Evolutionary conservation across 2,113 vertebrate genomes (phyloP).

Genomic region (Speoplatyrhinus poulsoni): DNA sequence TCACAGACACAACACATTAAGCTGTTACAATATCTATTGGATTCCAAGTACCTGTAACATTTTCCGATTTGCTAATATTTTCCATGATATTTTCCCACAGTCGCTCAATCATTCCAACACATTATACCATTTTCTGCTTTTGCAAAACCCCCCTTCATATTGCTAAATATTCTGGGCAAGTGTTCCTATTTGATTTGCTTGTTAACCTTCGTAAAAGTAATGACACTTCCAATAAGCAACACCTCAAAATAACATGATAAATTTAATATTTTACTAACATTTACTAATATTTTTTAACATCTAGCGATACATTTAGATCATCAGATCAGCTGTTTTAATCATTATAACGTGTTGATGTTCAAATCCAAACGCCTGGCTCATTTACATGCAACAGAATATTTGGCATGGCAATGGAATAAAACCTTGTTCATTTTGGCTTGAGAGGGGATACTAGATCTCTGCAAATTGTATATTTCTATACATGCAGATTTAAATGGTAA

Average conservation of each 20-base stretch:
- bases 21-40: slow-evolving; percentile 75
- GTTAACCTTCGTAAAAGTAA: slow-evolving; percentile 59
- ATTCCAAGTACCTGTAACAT: slow-evolving; percentile 83
- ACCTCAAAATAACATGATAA: slow-evolving; percentile 29
- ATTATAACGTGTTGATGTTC: slow-evolving; percentile 20
- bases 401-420: neutral
- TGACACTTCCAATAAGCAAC: slow-evolving; percentile 47
- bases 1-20: slow-evolving; percentile 73
- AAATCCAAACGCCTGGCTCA: neutral
- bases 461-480: neutral
- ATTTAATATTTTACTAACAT: too few relatives aligned
- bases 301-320: slow-evolving; percentile 6
- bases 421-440: neutral
- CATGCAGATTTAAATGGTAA: neutral
- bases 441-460: neutral
- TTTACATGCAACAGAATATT: too few relatives aligned
- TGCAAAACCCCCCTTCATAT: slow-evolving; percentile 36
- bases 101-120: slow-evolving; percentile 67
- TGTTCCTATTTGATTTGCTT: slow-evolving; percentile 52
- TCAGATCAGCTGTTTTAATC: slow-evolving; percentile 12
- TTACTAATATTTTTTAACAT: neutral
- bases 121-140: slow-evolving; percentile 62
- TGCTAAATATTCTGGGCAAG: slow-evolving; percentile 49
- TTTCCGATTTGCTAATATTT: slow-evolving; percentile 84
- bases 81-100: slow-evolving; percentile 82